Conservation (phyloP, 2,797 vertebrate species). For the Paramormyrops hopkinsi region DNA sequence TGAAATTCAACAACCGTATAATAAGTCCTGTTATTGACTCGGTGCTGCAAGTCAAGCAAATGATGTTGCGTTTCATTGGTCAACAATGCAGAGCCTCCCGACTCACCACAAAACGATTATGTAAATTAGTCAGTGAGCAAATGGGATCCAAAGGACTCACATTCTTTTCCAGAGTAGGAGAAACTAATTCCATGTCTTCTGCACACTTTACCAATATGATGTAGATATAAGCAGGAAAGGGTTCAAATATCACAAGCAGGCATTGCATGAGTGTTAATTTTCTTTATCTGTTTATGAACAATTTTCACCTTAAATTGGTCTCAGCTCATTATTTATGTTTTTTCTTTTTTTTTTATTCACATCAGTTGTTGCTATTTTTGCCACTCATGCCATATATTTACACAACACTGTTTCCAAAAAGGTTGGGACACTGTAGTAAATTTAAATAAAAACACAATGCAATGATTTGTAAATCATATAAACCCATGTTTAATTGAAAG, state of each 20-base stretch:
- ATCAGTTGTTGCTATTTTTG: neutral
- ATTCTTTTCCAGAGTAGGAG: neutral
- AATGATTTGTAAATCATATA: no score
- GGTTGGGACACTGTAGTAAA: neutral
- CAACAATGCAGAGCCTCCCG: neutral
- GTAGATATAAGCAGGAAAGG: neutral
- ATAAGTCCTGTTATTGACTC: neutral
- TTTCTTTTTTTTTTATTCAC: neutral
- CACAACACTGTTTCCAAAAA: neutral
- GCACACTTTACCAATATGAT: neutral
- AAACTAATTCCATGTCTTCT: neutral
- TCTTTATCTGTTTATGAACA: neutral
- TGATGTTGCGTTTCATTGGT: neutral
- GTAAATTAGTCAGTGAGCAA: neutral
- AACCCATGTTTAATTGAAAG: no score
- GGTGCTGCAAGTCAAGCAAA: neutral
- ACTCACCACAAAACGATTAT: neutral
- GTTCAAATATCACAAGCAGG: neutral
- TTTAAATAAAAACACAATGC: neutral
- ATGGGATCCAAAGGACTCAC: neutral
- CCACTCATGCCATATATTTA: neutral
- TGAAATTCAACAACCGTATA: neutral
- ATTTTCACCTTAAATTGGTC: neutral
- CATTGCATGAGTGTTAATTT: neutral
- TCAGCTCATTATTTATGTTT: neutral